phyloP scores from a whole-genome alignment of 2,797 vertebrate species.

The Chelon auratus region DNA sequence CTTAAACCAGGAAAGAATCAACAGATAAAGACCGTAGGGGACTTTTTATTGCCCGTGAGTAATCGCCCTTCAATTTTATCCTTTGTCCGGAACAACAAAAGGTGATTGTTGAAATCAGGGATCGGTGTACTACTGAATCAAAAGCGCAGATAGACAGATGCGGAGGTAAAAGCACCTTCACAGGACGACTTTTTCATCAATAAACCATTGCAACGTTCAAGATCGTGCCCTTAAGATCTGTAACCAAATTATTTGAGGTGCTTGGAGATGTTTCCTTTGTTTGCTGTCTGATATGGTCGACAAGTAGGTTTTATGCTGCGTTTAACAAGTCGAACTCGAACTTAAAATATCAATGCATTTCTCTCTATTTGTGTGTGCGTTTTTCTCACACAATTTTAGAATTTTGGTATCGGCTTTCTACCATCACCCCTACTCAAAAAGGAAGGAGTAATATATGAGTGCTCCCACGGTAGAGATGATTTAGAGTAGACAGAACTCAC shows the following conservation, averaged over 20 bases:
- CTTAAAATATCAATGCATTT: too few species aligned
- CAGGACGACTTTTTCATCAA: slow-evolving; percentile 15
- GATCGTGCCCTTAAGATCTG: not conserved
- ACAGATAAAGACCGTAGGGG: slow-evolving; percentile 4
- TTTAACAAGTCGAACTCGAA: too few species aligned
- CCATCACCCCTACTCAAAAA: slow-evolving; percentile 15
- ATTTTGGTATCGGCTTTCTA: too few species aligned
- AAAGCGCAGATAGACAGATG: slow-evolving; percentile 3
- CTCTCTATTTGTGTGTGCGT: too few species aligned
- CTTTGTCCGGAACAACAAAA: slow-evolving; percentile 34
- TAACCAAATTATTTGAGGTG: not conserved
- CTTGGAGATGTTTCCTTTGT: too few species aligned
- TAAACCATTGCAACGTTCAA: not conserved
- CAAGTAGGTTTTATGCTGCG: too few species aligned
- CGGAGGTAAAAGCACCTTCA: not conserved
- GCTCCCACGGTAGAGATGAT: not conserved
- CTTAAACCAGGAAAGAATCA: slow-evolving; percentile 25
- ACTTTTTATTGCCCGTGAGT: slow-evolving; percentile 46
- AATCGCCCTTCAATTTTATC: slow-evolving; percentile 33
- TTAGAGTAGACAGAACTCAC: slow-evolving; percentile 1
- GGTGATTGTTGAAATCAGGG: slow-evolving; percentile 28
- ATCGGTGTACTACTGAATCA: slow-evolving; percentile 4
- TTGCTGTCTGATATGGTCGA: too few species aligned
- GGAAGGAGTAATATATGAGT: slow-evolving; percentile 23
- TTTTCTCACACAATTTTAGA: too few species aligned